A percentile compares a stretch with the other conserved stretches of the same genome.
Conservation (phyloP, 2,888 invertebrate species). For the Nephrotoma guestfalica region DNA sequence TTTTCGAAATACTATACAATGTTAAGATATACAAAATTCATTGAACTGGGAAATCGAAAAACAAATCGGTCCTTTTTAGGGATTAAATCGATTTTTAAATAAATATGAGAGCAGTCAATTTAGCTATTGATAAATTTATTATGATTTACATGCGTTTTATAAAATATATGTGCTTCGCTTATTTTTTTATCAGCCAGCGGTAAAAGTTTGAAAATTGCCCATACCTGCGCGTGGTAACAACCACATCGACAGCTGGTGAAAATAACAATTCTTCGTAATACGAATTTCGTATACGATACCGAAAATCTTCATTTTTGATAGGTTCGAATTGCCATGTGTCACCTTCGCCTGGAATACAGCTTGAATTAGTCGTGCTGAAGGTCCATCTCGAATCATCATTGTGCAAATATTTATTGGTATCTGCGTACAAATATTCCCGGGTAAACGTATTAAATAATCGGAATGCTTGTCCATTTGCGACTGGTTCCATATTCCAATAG, state of each 20-base stretch:
- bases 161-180: background rate
- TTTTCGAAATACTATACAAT: background rate
- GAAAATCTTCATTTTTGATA: background rate
- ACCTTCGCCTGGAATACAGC: background rate
- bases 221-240: background rate
- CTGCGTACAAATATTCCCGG: background rate
- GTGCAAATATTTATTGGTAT: background rate
- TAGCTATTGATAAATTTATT: background rate
- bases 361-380: background rate
- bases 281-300: background rate
- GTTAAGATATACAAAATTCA: background rate
- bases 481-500: conserved; percentile 1
- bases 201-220: background rate
- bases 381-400: background rate
- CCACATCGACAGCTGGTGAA: background rate
- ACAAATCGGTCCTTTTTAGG: background rate
- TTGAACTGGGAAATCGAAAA: background rate
- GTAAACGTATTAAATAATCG: background rate
- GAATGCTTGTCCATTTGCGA: background rate
- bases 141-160: background rate
- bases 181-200: background rate
- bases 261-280: background rate
- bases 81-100: background rate
- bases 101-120: background rate
- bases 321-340: conserved; percentile 1